These are phyloP conservation scores for Lithobates pipiens DNA, from an alignment of 2,797 vertebrate genomes.

Conservation along the genomic window DNA sequence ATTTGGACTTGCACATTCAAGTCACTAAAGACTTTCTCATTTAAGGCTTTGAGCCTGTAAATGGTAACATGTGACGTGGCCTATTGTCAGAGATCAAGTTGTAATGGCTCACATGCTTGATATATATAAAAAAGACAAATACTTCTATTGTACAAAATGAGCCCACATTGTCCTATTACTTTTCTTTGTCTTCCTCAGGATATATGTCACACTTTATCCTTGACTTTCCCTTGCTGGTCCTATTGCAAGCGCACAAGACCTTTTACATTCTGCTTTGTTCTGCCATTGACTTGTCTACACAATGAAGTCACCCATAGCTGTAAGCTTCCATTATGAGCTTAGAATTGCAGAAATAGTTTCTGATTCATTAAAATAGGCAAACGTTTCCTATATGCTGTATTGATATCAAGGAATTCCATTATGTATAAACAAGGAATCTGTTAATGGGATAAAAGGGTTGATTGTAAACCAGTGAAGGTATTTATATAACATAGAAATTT, in stretches of 20 bases:
- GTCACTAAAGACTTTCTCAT: background rate
- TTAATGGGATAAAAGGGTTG: background rate
- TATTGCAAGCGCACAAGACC: constrained; percentile 1
- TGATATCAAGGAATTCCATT: background rate
- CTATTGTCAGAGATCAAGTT: background rate
- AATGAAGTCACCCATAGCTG: constrained; percentile 5
- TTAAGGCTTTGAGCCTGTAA: background rate
- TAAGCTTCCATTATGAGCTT: background rate
- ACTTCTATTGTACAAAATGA: constrained; percentile 5
- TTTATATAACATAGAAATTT: too few relatives aligned
- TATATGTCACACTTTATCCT: constrained; percentile 23
- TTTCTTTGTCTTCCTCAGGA: constrained; percentile 20
- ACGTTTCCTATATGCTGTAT: background rate
- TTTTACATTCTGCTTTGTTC: constrained; percentile 22
- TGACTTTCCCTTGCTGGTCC: constrained; percentile 14
- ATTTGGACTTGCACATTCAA: background rate
- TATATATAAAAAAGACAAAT: background rate
- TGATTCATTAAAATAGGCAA: background rate
- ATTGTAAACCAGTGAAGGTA: too few relatives aligned
- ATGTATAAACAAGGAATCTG: background rate
- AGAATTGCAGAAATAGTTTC: constrained; percentile 40
- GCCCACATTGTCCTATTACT: constrained; percentile 26
- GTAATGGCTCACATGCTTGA: background rate
- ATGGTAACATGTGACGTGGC: background rate
- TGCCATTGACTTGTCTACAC: constrained; percentile 19